Evolutionary conservation across 1,140 invertebrate genomes (phyloP).

Genomic region (silkworm (Bombyx mori)): DNA sequence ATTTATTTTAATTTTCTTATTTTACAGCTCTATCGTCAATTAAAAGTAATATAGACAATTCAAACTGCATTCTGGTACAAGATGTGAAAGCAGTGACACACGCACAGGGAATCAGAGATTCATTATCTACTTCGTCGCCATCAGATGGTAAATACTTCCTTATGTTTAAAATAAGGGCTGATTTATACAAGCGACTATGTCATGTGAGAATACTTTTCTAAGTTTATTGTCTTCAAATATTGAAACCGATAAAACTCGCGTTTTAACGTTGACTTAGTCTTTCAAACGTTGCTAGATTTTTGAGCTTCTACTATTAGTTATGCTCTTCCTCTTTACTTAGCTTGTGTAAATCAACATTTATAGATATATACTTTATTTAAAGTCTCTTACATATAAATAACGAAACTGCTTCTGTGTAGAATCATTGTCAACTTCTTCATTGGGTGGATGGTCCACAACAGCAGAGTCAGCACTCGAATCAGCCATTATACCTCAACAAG

Average conservation of each 20-base stretch:
- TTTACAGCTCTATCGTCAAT: conserved; percentile 88
- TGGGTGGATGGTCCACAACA: conserved; percentile 65
- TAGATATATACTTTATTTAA: background rate
- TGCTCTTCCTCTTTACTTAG: no score
- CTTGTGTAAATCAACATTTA: background rate
- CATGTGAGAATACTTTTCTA: no score
- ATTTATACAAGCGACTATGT: conserved; percentile 12
- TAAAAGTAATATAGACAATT: conserved; percentile 85
- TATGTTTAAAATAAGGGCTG: no score
- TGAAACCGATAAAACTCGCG: background rate
- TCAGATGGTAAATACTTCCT: conserved; percentile 75
- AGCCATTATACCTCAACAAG: conserved; percentile 74
- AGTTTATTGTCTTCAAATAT: no score
- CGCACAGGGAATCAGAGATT: conserved; percentile 81
- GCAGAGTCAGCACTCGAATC: conserved; percentile 72
- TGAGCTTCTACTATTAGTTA: background rate
- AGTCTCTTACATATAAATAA: background rate
- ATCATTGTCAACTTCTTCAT: conserved; percentile 70
- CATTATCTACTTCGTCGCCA: conserved; percentile 80
- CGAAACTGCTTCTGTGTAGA: conserved; percentile 34
- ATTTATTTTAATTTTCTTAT: conserved; percentile 29
- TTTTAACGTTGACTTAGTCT: conserved; percentile 1
- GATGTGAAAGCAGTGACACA: conserved; percentile 90
- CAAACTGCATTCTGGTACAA: conserved; percentile 90
- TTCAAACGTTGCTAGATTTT: background rate